Evolutionary conservation across 2,797 vertebrate species (phyloP), one percentile per base, ranked within the genome.

Genomic region (Gambelia wislizenii): DNA sequence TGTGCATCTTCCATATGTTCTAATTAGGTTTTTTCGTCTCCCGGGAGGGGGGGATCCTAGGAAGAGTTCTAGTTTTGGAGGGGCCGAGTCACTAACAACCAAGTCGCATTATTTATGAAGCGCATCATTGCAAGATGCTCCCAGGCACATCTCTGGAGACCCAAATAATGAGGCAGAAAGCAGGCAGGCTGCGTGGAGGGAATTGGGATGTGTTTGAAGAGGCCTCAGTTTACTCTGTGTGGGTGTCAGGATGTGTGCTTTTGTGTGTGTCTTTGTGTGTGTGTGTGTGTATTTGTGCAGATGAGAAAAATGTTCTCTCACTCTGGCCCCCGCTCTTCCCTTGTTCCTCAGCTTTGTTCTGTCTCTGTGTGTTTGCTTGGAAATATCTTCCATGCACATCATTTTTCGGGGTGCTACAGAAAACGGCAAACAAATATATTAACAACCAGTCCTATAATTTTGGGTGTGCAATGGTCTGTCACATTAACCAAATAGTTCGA

Each of bases 71-170:
- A 8, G 2, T 44, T n/a, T 25, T 6, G 39, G 54, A 76, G 54
- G 25, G 25, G 36, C 4, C n/a, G 54, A 12, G 30, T n/a, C 42
- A 3, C 30, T 67, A 3, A 27, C 39, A 25, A 22, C 44, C 1
- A 22, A 86, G 59, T 3, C 56, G 12, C 52, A 67, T 77, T 67
- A 77, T 78, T 86, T 78, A 86, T 86, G 67, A 86, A 76, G 84
- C 33, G 25, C 75, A 61, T 64, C 54, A 47, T 77, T 10, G 22
- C n/a, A 18, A 22, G 39, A 56, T 67, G 42, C 56, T 78, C 33
- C 12, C 2, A 56, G 74, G 72, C 84, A 78, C 18, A 14, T 86
- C 85, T 49, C 74, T 27, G 6, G 75, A 52, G 85, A 77, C 20
- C n/a, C 75, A 33, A n/a, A 25, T 77, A 67, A 77, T 78, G 42